These are phyloP conservation scores for Pterophyllum scalare DNA, from an alignment of 2,113 vertebrate genomes.

Conservation along the genomic window DNA sequence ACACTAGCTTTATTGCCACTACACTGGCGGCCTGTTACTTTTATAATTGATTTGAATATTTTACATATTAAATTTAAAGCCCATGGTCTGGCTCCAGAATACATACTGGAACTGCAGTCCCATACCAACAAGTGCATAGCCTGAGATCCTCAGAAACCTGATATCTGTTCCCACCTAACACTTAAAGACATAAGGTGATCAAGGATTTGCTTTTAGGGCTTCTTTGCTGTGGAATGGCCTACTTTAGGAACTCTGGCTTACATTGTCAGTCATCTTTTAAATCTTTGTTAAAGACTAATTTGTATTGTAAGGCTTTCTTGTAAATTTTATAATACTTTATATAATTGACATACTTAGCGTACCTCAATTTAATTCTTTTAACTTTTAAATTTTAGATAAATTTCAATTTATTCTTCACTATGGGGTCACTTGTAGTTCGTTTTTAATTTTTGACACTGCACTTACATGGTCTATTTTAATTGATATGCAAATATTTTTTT, in stretches of 20 bases:
- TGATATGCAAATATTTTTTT: background rate
- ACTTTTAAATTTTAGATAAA: background rate
- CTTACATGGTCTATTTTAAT: background rate
- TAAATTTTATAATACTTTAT: background rate
- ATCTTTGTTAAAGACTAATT: background rate
- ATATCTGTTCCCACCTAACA: background rate
- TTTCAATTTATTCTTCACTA: background rate
- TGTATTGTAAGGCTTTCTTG: background rate
- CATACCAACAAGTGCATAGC: background rate
- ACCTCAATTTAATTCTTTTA: background rate
- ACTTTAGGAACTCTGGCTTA: background rate
- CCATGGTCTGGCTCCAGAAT: background rate
- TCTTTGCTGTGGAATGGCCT: background rate
- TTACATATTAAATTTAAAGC: background rate
- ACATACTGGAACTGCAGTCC: background rate
- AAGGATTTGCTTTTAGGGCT: background rate
- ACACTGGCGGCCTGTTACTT: background rate
- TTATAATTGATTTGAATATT: background rate
- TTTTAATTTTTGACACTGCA: background rate
- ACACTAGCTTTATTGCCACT: background rate
- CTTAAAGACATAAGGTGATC: background rate
- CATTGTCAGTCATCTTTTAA: background rate
- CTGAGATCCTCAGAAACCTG: background rate
- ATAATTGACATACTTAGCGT: background rate
- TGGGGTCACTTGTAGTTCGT: background rate